Base-by-base conservation (phyloP, 1,140 invertebrate genomes). In the Metopolophium dirhodum region DNA sequence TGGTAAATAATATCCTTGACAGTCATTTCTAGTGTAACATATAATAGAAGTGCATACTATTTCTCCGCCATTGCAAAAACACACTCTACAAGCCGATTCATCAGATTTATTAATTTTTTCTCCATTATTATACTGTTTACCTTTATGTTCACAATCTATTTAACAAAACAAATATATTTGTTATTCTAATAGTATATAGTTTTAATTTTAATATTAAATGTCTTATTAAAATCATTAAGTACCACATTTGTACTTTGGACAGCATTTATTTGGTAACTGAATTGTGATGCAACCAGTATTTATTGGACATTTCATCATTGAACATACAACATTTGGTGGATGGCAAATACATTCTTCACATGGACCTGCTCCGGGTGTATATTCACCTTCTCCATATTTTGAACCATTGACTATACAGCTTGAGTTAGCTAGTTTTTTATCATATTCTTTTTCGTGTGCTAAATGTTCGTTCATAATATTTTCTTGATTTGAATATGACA, bases 241-340 rank as follows among this genome's bases (percentile, higher is more conserved):
- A 97, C 97, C 97, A 95, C 97, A 98, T 95, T 97, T 96, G 95
- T 97, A 98, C 94, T 97, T 97, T 30, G 97, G 97, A 95, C 97
- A 98, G 95, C 97, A 98, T 94, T 97, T 96, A 94, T 97, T 97
- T 26, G 97, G 96, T 93, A 96, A 95, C 94, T 97, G 96, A 94
- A 97, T 96, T 35, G 96, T 97, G 94, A 96, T 96, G 95, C 97
- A 98, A 94, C 97, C 97, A 77, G 88, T 94, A 68, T 96, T 96
- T 93, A 94, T 68, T 37, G 94, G 93, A 93, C 94, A 95, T 83
- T 94, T 94, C 23, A 94, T 94, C 94, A 94, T 94, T 18, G 94
- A 89, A 92, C 94, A 95, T 4, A 94, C 89, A 30, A 95, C 93
- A 51, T 94, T 90, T 22, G 94, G 94, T n/a, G 94, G 94, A 37